phyloP scores from a whole-genome alignment of 2,888 invertebrate species.

The Agrochola circellaris region DNA sequence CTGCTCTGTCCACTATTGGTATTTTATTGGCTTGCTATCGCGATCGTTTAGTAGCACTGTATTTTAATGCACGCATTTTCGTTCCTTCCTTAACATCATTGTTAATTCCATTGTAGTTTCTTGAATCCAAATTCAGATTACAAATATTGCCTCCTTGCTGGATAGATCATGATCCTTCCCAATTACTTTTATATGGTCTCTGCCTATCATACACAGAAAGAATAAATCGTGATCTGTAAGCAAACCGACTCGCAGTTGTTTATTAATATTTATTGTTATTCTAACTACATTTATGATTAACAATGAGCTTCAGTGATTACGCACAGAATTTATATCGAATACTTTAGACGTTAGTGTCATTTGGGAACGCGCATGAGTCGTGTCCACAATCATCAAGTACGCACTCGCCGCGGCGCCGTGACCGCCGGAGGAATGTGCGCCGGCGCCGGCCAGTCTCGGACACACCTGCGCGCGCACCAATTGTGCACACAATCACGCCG shows the following conservation, averaged over 20 bases:
- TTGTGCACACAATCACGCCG: slow-evolving; percentile 73
- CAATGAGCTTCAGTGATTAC: slow-evolving; percentile 40
- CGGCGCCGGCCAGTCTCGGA: slow-evolving; percentile 92
- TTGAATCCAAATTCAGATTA: background rate
- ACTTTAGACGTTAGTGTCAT: slow-evolving; percentile 56
- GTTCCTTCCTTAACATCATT: background rate
- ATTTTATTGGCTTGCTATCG: background rate
- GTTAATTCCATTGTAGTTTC: background rate
- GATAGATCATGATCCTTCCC: background rate
- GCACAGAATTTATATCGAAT: slow-evolving; percentile 58
- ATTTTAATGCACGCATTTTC: background rate
- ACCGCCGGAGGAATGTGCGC: slow-evolving; percentile 91
- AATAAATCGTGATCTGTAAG: background rate
- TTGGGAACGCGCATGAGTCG: slow-evolving; percentile 59
- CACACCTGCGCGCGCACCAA: slow-evolving; percentile 91
- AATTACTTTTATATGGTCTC: background rate
- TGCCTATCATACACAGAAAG: background rate
- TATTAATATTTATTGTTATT: slow-evolving; percentile 40
- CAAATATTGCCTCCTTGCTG: background rate
- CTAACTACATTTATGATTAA: slow-evolving; percentile 31
- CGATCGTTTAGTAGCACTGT: background rate
- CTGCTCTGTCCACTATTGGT: background rate
- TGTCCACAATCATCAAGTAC: slow-evolving; percentile 73
- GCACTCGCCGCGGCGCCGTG: slow-evolving; percentile 69
- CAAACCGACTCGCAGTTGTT: background rate